These are phyloP conservation scores for Panopea generosa DNA, from an alignment of 2,888 invertebrate genomes.

Conservation along the genomic window DNA sequence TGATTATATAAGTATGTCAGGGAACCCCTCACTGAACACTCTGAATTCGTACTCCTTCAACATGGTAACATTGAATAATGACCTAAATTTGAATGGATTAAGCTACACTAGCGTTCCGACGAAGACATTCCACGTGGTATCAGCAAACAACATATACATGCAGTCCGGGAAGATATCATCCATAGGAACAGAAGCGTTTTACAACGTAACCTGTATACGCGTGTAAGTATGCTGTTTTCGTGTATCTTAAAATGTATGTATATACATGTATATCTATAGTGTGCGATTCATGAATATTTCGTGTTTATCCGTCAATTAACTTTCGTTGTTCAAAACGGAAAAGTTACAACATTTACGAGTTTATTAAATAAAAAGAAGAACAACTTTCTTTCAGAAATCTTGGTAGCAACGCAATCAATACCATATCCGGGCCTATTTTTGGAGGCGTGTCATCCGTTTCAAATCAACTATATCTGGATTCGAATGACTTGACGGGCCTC, in stretches of 20 bases:
- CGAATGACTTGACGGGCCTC: conserved; percentile 59
- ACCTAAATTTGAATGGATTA: conserved; percentile 40
- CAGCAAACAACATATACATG: conserved; percentile 11
- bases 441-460: conserved; percentile 39
- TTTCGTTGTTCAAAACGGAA: no score
- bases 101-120: conserved; percentile 59
- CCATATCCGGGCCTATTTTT: conserved; percentile 38
- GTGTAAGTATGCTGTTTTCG: conserved; percentile 55
- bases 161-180: conserved; percentile 55
- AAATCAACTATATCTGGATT: conserved; percentile 21
- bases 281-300: no score
- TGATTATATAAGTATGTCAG: conserved; percentile 27
- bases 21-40: conserved; percentile 55
- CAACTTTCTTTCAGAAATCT: conserved; percentile 63
- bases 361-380: no score
- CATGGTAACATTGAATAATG: conserved; percentile 1
- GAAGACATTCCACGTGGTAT: conserved; percentile 65
- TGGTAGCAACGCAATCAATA: conserved; percentile 21
- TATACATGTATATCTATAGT: no score
- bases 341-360: no score
- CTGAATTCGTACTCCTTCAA: conserved; percentile 58
- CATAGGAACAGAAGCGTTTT: conserved; percentile 68
- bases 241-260: no score
- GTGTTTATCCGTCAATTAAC: no score
- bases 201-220: conserved; percentile 36